Evolutionary conservation across 2,888 invertebrate species (phyloP).

Genomic region (Cinara cedri): DNA sequence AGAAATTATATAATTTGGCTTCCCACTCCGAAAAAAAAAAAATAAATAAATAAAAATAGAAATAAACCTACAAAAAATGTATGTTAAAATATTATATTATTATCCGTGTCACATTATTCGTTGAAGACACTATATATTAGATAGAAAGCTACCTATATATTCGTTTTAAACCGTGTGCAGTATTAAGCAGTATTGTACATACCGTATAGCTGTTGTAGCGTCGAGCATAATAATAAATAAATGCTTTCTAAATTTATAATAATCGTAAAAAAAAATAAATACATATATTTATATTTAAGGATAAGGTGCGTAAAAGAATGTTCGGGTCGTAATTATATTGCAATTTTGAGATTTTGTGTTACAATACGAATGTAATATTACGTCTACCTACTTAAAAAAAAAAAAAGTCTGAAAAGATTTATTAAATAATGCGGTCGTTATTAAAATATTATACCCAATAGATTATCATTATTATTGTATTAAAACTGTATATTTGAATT

Average conservation of each 20-base stretch:
- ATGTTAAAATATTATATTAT: not conserved
- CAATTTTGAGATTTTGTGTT: not conserved
- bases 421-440: not conserved
- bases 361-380: too few species aligned
- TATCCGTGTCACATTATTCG: not conserved
- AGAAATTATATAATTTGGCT: too few species aligned
- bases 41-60: too few species aligned
- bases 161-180: conserved; percentile 11
- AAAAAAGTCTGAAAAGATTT: too few species aligned
- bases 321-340: not conserved
- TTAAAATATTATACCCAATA: not conserved
- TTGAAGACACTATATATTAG: not conserved
- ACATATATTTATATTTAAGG: too few species aligned
- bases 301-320: not conserved
- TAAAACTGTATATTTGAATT: not conserved
- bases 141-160: conserved; percentile 32
- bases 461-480: not conserved
- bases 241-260: conserved; percentile 25
- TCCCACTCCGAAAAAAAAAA: too few species aligned
- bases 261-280: too few species aligned
- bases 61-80: not conserved
- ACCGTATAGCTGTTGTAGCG: not conserved
- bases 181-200: not conserved
- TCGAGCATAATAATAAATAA: conserved; percentile 37
- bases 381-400: too few species aligned